Percentiles rank a stretch among this genome's conserved stretches.
Evolutionary conservation across 2,888 invertebrate genomes (phyloP).

Genomic region (Drosophila fulvimacula): DNA sequence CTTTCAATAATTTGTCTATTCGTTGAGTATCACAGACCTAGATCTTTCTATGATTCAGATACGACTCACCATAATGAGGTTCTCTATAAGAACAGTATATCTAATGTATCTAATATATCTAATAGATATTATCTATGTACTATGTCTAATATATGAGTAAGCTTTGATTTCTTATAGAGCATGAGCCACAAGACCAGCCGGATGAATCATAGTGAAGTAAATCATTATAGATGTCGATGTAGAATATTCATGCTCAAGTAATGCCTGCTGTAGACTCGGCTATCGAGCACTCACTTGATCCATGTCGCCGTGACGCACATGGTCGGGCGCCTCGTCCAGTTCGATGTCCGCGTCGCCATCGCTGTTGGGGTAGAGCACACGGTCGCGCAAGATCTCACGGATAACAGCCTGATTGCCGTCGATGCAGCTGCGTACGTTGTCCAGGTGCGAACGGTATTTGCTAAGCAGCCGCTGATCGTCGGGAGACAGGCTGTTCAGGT

Average conservation of each 20-base stretch:
- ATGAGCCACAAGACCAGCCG: background rate
- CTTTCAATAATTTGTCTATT: too few relatives aligned
- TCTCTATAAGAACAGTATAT: too few relatives aligned
- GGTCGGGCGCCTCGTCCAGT: constrained; percentile 59
- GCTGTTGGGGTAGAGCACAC: constrained; percentile 86
- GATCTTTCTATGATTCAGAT: too few relatives aligned
- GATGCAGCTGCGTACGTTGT: constrained; percentile 91
- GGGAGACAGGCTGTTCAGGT: constrained; percentile 89
- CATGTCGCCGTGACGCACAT: constrained; percentile 82
- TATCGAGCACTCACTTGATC: constrained; percentile 79
- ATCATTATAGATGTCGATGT: background rate
- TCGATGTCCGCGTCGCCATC: constrained; percentile 25
- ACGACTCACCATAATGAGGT: too few relatives aligned
- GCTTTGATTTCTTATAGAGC: background rate
- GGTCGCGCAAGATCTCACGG: constrained; percentile 86
- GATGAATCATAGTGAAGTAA: background rate
- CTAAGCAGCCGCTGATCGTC: constrained; percentile 91
- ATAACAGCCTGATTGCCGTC: constrained; percentile 86
- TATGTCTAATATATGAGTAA: too few relatives aligned
- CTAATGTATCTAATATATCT: too few relatives aligned
- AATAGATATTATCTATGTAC: too few relatives aligned
- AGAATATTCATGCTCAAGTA: too few relatives aligned
- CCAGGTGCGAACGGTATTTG: constrained; percentile 91
- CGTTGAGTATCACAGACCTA: too few relatives aligned
- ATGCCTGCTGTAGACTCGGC: too few relatives aligned